Evolutionary conservation across 2,113 vertebrate species (phyloP).

Genomic region (Columba livia): DNA sequence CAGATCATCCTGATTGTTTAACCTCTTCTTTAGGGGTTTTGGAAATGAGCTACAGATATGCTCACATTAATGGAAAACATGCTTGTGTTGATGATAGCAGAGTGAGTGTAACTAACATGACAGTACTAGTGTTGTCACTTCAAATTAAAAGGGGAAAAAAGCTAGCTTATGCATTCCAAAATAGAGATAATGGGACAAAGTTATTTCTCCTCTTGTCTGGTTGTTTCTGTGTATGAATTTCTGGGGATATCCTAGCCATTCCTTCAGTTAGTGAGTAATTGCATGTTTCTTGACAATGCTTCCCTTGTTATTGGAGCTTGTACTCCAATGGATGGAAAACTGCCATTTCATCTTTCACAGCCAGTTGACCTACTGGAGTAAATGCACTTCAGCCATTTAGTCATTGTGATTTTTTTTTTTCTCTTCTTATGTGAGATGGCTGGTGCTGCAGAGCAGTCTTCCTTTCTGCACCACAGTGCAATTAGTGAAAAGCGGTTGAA

Average conservation of each 20-base stretch:
- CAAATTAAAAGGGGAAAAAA: background rate
- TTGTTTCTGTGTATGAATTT: background rate
- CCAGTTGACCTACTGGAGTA: background rate
- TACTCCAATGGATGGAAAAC: background rate
- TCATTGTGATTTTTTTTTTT: background rate
- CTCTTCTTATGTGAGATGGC: background rate
- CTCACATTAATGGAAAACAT: background rate
- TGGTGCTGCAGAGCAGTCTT: background rate
- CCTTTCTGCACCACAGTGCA: background rate
- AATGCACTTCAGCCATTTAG: background rate
- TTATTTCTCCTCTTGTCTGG: background rate
- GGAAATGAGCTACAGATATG: background rate
- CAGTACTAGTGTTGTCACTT: background rate
- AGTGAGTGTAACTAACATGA: background rate
- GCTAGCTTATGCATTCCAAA: background rate
- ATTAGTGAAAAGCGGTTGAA: background rate
- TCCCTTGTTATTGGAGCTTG: background rate
- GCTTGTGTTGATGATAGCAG: background rate
- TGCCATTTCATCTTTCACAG: background rate
- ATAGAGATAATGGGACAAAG: background rate
- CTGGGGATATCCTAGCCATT: background rate
- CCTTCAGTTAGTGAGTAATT: background rate
- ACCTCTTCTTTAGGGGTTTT: background rate
- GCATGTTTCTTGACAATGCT: background rate
- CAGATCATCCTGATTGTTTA: background rate